Evolutionary conservation across 1,140 invertebrate genomes (phyloP).

Genomic region (Zelostemma sp.): DNA sequence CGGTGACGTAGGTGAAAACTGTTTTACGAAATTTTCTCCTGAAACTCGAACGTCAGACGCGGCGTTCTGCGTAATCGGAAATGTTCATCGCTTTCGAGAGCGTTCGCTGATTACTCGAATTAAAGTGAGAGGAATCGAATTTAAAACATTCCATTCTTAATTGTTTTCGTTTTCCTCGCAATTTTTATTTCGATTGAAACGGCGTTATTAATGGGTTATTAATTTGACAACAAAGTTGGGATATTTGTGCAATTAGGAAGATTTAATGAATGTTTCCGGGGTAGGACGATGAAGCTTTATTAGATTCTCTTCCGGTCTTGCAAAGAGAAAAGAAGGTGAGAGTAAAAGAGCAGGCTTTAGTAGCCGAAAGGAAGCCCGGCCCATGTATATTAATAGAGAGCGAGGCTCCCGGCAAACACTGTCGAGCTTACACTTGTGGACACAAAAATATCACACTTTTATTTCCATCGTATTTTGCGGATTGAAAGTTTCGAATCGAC

Average conservation of each 20-base stretch:
- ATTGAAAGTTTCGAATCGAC: not conserved
- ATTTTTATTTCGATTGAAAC: not conserved
- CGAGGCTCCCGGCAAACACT: slow-evolving; percentile 58
- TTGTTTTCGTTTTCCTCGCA: no score
- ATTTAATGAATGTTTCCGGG: slow-evolving; percentile 17
- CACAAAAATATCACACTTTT: slow-evolving; percentile 67
- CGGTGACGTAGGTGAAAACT: no score
- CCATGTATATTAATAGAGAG: slow-evolving; percentile 67
- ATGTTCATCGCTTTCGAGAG: no score
- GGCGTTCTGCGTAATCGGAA: no score
- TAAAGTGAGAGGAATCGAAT: no score
- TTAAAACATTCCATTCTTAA: no score
- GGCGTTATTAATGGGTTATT: no score
- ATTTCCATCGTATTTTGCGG: slow-evolving; percentile 41
- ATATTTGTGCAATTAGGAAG: no score
- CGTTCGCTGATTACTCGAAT: not conserved
- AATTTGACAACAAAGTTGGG: no score
- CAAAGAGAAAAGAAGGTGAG: slow-evolving; percentile 25
- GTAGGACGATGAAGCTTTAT: not conserved
- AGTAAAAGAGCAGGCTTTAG: slow-evolving; percentile 15
- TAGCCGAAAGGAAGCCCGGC: slow-evolving; percentile 55
- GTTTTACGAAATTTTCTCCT: no score
- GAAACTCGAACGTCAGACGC: no score
- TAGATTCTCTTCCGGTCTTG: slow-evolving; percentile 27
- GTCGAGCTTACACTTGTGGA: slow-evolving; percentile 58